Evolutionary conservation across 2,113 vertebrate species (phyloP).

Genomic region (Oreochromis spilurus): DNA sequence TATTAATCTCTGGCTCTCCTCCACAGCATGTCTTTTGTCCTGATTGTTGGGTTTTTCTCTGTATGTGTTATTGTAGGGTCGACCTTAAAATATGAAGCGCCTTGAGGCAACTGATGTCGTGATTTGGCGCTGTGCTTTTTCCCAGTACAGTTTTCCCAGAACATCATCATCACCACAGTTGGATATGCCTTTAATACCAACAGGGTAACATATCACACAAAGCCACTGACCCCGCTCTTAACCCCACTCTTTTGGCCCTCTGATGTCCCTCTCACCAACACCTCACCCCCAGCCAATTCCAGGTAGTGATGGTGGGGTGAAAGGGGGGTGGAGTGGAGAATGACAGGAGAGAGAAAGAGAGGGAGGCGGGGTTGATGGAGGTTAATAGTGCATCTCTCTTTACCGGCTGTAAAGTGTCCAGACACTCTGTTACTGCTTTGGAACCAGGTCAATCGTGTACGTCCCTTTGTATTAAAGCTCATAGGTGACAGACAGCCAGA

Average conservation of each 20-base stretch:
- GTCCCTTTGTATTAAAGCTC: constrained; percentile 61
- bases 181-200: constrained; percentile 17
- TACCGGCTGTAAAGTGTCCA: constrained; percentile 50
- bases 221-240: constrained; percentile 27
- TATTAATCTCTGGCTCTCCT: not conserved
- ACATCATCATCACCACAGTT: not conserved
- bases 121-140: no score
- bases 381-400: constrained; percentile 67
- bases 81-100: not conserved
- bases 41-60: not conserved
- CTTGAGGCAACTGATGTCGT: not conserved
- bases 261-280: not conserved
- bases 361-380: constrained; percentile 46
- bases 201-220: constrained; percentile 21
- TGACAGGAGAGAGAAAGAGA: constrained; percentile 25
- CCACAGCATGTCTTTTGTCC: not conserved
- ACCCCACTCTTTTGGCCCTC: not conserved
- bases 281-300: constrained; percentile 25
- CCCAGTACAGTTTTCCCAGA: not conserved
- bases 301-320: constrained; percentile 22
- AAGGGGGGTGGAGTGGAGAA: not conserved
- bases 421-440: constrained; percentile 62
- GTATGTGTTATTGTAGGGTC: not conserved
- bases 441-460: constrained; percentile 52
- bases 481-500: constrained; percentile 45